phyloP scores from a whole-genome alignment of 2,797 vertebrate species.

The Hemitrygon akajei region DNA sequence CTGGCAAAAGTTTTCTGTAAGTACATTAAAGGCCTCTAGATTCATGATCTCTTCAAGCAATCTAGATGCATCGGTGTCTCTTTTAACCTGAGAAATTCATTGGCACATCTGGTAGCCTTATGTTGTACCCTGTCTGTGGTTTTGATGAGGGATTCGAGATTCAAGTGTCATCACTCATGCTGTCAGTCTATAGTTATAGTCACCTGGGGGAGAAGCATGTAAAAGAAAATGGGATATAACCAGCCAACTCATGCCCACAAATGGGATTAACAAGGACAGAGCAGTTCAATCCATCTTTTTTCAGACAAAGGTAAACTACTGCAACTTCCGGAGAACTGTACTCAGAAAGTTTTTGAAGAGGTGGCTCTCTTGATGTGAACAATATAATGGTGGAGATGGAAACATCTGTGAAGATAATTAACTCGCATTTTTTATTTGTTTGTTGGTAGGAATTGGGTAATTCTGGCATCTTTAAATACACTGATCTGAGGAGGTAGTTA shows the following conservation, averaged over 20 bases:
- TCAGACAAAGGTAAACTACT: conserved; percentile 41
- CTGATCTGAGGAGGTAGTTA: too few species aligned
- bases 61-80: background rate
- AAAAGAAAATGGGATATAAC: background rate
- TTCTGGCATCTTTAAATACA: too few species aligned
- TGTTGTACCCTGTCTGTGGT: background rate
- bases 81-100: background rate
- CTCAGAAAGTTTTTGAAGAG: background rate
- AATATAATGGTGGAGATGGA: background rate
- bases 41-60: background rate
- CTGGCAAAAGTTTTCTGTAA: background rate
- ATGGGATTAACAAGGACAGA: background rate
- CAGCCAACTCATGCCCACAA: background rate
- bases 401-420: background rate
- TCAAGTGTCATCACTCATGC: background rate
- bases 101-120: conserved; percentile 2
- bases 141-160: background rate
- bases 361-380: background rate
- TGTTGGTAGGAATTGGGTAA: too few species aligned
- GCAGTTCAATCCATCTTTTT: conserved; percentile 41
- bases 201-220: background rate
- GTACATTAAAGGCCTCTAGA: background rate
- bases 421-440: too few species aligned
- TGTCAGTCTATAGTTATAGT: background rate
- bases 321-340: background rate